Conservation (phyloP, 2,888 invertebrate genomes). For the Eupithecia subfuscata region DNA sequence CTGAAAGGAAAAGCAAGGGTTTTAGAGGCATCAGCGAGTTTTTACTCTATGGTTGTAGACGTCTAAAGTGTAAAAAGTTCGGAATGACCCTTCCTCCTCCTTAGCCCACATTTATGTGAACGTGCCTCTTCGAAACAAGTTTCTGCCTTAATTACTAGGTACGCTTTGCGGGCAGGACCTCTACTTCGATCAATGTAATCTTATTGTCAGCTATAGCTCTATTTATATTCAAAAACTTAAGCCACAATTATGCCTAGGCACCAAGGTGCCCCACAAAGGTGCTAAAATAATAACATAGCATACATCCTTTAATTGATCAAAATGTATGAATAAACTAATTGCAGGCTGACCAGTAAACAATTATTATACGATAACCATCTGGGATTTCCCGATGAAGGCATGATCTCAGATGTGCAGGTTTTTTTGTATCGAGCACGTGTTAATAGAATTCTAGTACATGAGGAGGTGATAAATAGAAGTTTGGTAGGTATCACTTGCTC, state of each 20-base stretch:
- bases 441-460: conserved; percentile 36
- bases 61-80: neutral
- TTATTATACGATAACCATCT: conserved; percentile 10
- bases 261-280: neutral
- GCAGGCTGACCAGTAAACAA: conserved; percentile 2
- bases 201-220: neutral
- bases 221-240: neutral
- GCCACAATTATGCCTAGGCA: neutral
- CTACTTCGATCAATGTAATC: no score
- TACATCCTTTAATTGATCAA: conserved; percentile 8
- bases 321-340: conserved; percentile 4
- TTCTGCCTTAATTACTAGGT: no score
- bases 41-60: no score
- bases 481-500: neutral
- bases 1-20: conserved; percentile 1
- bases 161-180: no score
- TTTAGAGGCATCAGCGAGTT: neutral
- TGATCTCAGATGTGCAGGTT: conserved; percentile 53
- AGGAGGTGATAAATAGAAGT: neutral
- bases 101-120: no score
- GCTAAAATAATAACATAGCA: neutral
- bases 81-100: neutral
- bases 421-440: conserved; percentile 17
- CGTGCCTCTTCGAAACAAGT: no score
- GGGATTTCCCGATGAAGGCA: conserved; percentile 54